phyloP scores from a whole-genome alignment of 2,888 invertebrate species.

The Sceliomorpha sp. region DNA sequence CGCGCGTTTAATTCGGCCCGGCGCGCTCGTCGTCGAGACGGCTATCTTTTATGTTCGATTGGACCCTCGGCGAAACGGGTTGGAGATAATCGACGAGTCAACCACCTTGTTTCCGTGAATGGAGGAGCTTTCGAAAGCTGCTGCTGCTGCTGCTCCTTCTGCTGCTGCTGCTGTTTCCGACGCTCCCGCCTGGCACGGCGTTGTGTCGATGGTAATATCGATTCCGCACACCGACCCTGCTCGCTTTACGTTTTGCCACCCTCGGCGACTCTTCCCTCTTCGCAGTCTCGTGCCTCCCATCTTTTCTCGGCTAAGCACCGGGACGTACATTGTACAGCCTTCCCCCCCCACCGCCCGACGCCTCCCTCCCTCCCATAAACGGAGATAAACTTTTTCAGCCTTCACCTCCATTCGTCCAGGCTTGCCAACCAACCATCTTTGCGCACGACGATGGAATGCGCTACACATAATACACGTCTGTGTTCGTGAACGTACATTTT shows the following conservation, averaged over 20 bases:
- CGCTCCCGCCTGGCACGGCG: conserved; percentile 5
- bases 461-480: not conserved
- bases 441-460: not conserved
- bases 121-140: conserved; percentile 1
- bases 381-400: conserved; percentile 5
- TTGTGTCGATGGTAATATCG: conserved; percentile 4
- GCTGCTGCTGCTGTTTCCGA: too few species aligned
- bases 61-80: not conserved
- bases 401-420: not conserved
- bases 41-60: too few species aligned
- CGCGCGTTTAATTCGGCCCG: too few species aligned
- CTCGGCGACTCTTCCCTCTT: not conserved
- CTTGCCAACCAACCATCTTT: conserved; percentile 9
- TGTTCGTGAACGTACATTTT: not conserved
- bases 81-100: conserved; percentile 3
- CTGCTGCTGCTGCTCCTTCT: too few species aligned
- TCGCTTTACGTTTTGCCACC: not conserved
- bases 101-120: conserved; percentile 2
- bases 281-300: not conserved
- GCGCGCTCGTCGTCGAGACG: too few species aligned
- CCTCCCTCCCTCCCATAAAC: too few species aligned
- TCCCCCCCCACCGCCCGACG: too few species aligned
- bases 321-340: conserved; percentile 4
- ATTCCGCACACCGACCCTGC: conserved; percentile 3
- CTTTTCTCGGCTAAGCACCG: conserved; percentile 2